phyloP scores from a whole-genome alignment of 2,113 vertebrate genomes.

The Crypturellus undulatus region DNA sequence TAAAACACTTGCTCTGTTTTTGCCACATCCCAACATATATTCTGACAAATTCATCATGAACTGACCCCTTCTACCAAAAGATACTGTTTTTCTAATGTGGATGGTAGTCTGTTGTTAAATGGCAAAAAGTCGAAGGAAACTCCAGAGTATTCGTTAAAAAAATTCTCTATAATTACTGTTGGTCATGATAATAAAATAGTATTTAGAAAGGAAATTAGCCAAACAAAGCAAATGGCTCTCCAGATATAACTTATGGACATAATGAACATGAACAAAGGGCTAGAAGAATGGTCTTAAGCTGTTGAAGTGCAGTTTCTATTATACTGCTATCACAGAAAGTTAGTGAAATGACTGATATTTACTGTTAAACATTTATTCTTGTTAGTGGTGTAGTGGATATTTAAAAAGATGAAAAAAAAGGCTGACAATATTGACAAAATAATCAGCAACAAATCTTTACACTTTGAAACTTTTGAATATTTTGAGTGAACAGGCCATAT shows the following conservation, averaged over 20 bases:
- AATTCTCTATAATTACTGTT: background rate
- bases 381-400: background rate
- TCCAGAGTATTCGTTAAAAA: background rate
- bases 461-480: background rate
- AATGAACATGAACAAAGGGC: background rate
- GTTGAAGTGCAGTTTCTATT: background rate
- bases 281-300: background rate
- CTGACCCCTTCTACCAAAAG: background rate
- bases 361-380: background rate
- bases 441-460: background rate
- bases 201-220: background rate
- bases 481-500: background rate
- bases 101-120: background rate
- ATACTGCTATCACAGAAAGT: background rate
- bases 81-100: background rate
- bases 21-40: rapidly evolving
- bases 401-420: background rate
- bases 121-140: background rate
- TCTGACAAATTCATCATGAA: background rate
- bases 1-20: background rate
- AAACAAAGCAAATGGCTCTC: background rate
- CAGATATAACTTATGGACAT: background rate
- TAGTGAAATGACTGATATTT: background rate
- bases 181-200: background rate
- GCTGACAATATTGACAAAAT: background rate